These are phyloP conservation scores for Netelia melanura DNA, from an alignment of 2,888 invertebrate genomes.

Conservation along the genomic window DNA sequence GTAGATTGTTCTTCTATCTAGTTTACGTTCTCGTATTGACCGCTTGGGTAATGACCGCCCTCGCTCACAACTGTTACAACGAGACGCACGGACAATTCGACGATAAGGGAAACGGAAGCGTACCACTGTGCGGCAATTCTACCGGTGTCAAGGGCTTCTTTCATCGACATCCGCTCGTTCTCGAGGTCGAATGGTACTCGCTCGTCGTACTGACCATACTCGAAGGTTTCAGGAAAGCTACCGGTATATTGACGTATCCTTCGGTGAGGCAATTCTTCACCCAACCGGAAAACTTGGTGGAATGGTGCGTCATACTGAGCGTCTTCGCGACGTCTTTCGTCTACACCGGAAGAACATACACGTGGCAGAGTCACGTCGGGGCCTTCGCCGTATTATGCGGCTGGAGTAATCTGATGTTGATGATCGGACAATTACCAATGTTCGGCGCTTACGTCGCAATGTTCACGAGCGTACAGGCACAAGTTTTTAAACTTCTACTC, in stretches of 20 bases:
- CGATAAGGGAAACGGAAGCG: conserved; percentile 78
- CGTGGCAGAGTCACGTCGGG: conserved; percentile 95
- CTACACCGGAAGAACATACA: conserved; percentile 91
- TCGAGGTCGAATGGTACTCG: conserved; percentile 94
- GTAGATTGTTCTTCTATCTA: conserved; percentile 91
- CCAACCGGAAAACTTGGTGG: conserved; percentile 94
- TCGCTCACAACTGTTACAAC: conserved; percentile 94
- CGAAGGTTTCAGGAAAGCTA: conserved; percentile 92
- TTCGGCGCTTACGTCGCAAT: conserved; percentile 96
- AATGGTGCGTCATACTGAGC: conserved; percentile 94
- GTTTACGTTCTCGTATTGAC: conserved; percentile 93
- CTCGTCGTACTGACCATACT: conserved; percentile 92
- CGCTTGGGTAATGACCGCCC: conserved; percentile 92
- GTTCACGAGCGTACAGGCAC: conserved; percentile 95
- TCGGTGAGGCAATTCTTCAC: conserved; percentile 93
- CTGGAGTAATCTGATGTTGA: conserved; percentile 96
- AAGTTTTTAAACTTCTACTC: conserved; percentile 94
- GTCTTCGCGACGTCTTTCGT: conserved; percentile 94
- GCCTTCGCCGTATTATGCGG: conserved; percentile 94
- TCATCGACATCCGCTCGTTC: conserved; percentile 90
- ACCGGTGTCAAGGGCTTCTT: conserved; percentile 92
- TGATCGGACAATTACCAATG: conserved; percentile 95
- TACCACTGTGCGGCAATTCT: conserved; percentile 87
- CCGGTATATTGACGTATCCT: conserved; percentile 93
- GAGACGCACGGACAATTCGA: conserved; percentile 88